Percentiles rank a stretch among this genome's conserved stretches.
phyloP scores from a whole-genome alignment of 2,888 invertebrate genomes.

The Cryptops parisi region DNA sequence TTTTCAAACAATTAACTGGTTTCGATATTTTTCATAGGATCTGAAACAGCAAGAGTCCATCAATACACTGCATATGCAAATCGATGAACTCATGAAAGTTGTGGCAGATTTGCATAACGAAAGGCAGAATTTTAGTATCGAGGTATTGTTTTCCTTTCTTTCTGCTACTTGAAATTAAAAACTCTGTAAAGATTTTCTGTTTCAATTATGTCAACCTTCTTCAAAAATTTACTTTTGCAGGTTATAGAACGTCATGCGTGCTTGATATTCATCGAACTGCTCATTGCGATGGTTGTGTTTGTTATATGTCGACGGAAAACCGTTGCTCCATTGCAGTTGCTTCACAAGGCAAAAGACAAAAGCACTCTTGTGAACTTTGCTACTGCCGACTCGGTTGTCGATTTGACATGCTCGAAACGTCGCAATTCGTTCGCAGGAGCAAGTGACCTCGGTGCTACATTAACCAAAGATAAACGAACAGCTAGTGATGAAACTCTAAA shows the following conservation, averaged over 20 bases:
- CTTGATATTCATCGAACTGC: constrained; percentile 27
- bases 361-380: too few species aligned
- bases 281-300: constrained; percentile 31
- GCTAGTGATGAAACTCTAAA: constrained; percentile 17
- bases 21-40: constrained; percentile 19
- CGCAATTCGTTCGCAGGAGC: constrained; percentile 14
- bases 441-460: neutral
- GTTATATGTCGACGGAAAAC: constrained; percentile 38
- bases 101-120: constrained; percentile 18
- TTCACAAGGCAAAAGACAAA: neutral
- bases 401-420: neutral
- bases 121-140: constrained; percentile 19
- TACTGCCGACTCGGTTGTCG: neutral
- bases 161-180: neutral
- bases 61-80: constrained; percentile 19
- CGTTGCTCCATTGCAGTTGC: constrained; percentile 11
- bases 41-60: constrained; percentile 23
- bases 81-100: constrained; percentile 19
- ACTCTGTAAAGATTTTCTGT: neutral
- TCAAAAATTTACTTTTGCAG: constrained; percentile 15
- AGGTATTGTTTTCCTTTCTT: constrained; percentile 16
- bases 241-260: constrained; percentile 28
- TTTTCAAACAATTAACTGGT: neutral
- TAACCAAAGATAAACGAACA: constrained; percentile 4
- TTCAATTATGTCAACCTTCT: neutral